Evolutionary conservation across 2,113 vertebrate genomes (phyloP).

Genomic region (Triplophysa tibetana): DNA sequence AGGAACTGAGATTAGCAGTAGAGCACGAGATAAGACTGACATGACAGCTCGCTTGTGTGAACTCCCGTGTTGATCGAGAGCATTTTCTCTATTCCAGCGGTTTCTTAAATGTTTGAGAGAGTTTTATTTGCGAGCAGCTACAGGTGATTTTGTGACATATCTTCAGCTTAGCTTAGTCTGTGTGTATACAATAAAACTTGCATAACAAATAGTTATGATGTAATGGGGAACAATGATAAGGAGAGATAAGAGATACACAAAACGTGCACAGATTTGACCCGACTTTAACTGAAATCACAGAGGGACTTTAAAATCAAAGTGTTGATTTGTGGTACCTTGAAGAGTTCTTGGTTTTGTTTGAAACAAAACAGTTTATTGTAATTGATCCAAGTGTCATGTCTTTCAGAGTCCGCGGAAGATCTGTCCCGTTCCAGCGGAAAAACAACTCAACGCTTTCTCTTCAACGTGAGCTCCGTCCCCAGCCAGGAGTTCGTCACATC

Average conservation of each 20-base stretch:
- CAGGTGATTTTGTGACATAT: too few species aligned
- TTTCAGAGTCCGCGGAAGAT: constrained; percentile 81
- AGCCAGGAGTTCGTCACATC: constrained; percentile 82
- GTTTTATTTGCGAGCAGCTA: background rate
- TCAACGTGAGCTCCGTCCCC: constrained; percentile 85
- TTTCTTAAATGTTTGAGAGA: background rate
- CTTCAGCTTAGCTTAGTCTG: too few species aligned
- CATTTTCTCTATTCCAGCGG: background rate
- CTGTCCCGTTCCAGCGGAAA: constrained; percentile 76
- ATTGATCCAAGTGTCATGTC: constrained; percentile 18
- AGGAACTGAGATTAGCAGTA: background rate
- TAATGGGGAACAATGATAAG: too few species aligned
- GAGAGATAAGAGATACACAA: background rate
- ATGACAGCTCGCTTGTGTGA: background rate
- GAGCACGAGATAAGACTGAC: background rate
- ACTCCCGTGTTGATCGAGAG: background rate
- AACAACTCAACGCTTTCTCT: constrained; percentile 82
- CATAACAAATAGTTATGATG: too few species aligned
- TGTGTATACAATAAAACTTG: too few species aligned
- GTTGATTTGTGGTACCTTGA: too few species aligned
- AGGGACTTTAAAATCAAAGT: too few species aligned
- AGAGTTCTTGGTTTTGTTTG: too few species aligned
- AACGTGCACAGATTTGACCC: background rate
- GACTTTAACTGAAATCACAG: background rate
- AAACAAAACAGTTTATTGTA: too few species aligned